These are phyloP conservation scores for Acanthiza pusilla DNA, from an alignment of 2,797 vertebrate genomes.

Conservation along the genomic window DNA sequence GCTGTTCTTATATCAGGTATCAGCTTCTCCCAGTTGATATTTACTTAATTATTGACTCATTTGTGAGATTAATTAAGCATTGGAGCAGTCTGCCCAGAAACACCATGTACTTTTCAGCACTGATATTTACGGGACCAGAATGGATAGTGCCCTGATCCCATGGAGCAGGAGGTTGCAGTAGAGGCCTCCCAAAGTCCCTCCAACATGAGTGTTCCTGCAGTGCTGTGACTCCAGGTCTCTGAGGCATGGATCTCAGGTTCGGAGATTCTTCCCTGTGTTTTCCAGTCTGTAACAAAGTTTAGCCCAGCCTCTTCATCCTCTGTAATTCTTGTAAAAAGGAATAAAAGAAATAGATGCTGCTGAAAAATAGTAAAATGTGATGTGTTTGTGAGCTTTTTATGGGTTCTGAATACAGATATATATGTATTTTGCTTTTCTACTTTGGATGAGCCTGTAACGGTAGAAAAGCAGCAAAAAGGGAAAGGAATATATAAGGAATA, in stretches of 20 bases:
- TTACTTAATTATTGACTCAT: background rate
- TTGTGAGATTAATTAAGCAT: background rate
- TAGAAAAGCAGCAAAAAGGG: background rate
- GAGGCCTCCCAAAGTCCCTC: background rate
- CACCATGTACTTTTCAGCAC: background rate
- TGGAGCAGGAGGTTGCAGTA: background rate
- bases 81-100: background rate
- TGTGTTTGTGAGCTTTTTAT: background rate
- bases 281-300: background rate
- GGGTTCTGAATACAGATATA: background rate
- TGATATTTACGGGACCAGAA: background rate
- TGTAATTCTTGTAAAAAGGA: background rate
- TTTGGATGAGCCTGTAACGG: background rate
- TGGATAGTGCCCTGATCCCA: background rate
- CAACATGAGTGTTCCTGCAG: background rate
- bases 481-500: background rate
- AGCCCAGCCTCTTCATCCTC: background rate
- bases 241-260: background rate
- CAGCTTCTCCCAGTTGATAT: background rate
- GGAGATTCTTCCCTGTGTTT: background rate
- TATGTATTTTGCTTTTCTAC: background rate
- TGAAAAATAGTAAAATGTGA: background rate
- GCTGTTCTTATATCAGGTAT: background rate
- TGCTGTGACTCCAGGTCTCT: background rate
- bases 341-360: background rate